These are phyloP conservation scores for Penaeus monodon DNA, from an alignment of 2,888 invertebrate genomes.

Conservation along the genomic window DNA sequence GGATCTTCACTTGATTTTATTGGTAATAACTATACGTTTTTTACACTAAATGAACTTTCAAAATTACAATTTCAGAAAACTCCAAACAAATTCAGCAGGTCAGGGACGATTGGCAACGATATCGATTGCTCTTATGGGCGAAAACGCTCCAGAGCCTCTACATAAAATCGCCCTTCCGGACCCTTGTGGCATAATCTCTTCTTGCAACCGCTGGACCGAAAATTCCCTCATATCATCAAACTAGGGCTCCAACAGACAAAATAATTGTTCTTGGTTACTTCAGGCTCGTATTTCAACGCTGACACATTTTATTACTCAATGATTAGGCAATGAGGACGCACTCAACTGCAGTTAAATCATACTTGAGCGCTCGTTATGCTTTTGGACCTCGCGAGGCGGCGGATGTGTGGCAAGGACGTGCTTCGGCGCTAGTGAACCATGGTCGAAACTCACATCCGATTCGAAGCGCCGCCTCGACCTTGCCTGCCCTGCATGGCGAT, in stretches of 20 bases:
- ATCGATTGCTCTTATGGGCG: no score
- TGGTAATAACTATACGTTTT: conserved; percentile 42
- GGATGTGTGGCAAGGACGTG: conserved; percentile 18
- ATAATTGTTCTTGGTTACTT: conserved; percentile 43
- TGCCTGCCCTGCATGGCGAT: neutral
- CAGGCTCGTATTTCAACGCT: conserved; percentile 30
- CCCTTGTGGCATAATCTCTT: neutral
- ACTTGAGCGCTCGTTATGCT: conserved; percentile 38
- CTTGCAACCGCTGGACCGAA: conserved; percentile 1
- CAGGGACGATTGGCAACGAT: neutral
- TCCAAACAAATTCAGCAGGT: conserved; percentile 3
- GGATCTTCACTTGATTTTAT: conserved; percentile 25
- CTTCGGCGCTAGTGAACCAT: neutral
- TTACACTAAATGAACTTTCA: conserved; percentile 33
- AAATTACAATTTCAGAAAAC: conserved; percentile 31
- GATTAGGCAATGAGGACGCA: conserved; percentile 43
- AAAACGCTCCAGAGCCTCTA: no score
- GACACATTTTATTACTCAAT: conserved; percentile 45
- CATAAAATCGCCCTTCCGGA: no score
- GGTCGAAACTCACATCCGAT: neutral
- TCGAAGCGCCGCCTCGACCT: neutral
- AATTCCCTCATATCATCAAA: conserved; percentile 32
- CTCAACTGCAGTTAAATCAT: conserved; percentile 42
- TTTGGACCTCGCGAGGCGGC: conserved; percentile 24
- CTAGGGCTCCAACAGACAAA: conserved; percentile 19